Base-by-base conservation (phyloP, 2,113 vertebrate genomes). In the Noctilio leporinus region DNA sequence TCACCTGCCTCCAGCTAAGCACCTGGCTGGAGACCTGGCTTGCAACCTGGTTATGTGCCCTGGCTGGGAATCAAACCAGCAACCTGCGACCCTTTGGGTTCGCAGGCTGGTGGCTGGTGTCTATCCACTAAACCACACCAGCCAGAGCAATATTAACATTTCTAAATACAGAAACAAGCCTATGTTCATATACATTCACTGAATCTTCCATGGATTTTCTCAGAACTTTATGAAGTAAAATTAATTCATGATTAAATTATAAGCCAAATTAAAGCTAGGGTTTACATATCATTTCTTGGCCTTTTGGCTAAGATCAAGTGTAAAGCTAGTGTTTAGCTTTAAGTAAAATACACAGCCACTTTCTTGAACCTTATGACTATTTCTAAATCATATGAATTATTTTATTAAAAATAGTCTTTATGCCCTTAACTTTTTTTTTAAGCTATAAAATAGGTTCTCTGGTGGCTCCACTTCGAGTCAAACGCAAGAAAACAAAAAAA, bases 331-430 rank as follows among this genome's bases (percentile, higher is more conserved):
- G 7, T 62, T 93, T 81, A 59, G 19, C 38, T 82, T 78, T 81
- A 82, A 76, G 43, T 83, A 64, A 51, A 72, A 38, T 38, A 51
- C 7, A 5, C 53, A 84, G 40, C 17, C 20, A 28, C 47, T 51
- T 70, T 75, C 62, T 75, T 75, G 57, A 92, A 43, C 3, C 11
- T 81, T 47, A 26, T 40, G 43, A n/a, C 30, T 86, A 53, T 59
- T 91, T 90, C 76, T 70, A 84, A 59, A 53, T 30, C 70, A 55
- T 49, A 87, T 22, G 51, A 91, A 80, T n/a, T 43, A 57, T 24
- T 93, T 93, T 72, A 88, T 77, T 67, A 69, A 89, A 95, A 92
- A 35, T 22, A 19, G 38, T 64, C 86, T 88, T 84, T 72, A 88
- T 86, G 81, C 55, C 15, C 53, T 64, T 76, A 33, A 17, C 28